Evolutionary conservation across 2,888 invertebrate species (phyloP), one percentile per base, ranked within the genome.

Genomic region (Timema podura): DNA sequence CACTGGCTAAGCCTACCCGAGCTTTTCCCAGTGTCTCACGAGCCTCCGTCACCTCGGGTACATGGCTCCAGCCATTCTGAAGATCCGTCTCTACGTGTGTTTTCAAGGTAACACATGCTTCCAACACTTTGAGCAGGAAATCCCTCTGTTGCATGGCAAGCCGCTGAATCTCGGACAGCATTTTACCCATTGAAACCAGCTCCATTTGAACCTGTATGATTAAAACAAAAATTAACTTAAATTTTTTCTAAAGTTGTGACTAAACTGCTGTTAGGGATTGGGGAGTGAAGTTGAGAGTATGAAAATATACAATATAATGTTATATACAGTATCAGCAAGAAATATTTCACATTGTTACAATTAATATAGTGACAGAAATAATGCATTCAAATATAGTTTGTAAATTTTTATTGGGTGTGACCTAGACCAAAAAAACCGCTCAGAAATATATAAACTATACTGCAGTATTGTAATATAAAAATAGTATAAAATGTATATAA

Each of bases 61-160:
- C 83, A 72, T 88, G 87, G 61, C 87, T 86, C 79, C 87, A 85
- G 75, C 89, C 89, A 76, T 87, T 88, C 73, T 88, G 87, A 75
- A 91, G 83, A 79, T 91, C 90, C 66, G 89, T 88, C 81, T 91
- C 91, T 67, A 91, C 88, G 81, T 90, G 89, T 71, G 89, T 87
- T 79, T 91, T 91, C 65, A 91, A 80, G 71, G 89, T 88, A 65
- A 89, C 88, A 80, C 91, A 89, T 54, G 91, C 89, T 79, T 91
- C 91, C 73, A 90, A 83, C 66, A 91, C 88, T 79, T 90, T 89
- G 73, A 90, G 83, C 74, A 90, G 81, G 80, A 90, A 90, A 77
- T 90, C 88, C 75, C 91, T 85, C 79, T 90, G 90, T 77, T 89
- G 88, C 80, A 86, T 83, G 71, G 88, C 87, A 77, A 90, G 82